Conservation (phyloP, 2,888 invertebrate genomes). For the Hylaea fasciaria region DNA sequence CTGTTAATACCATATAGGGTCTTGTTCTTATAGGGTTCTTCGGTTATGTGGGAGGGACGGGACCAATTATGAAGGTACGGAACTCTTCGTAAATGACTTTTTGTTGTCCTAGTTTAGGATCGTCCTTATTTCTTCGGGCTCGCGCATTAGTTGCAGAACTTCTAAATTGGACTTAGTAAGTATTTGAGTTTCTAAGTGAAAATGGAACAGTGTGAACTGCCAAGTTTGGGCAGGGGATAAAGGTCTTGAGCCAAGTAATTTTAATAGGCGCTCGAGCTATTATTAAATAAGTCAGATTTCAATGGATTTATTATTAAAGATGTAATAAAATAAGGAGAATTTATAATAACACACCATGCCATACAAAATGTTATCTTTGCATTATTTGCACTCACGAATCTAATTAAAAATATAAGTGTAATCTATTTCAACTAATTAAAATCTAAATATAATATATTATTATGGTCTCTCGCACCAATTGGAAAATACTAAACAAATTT, state of each 20-base stretch:
- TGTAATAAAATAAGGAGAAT: no score
- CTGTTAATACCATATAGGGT: neutral
- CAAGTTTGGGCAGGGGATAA: neutral
- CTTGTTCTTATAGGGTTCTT: conserved; percentile 1
- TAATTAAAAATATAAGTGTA: no score
- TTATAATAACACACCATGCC: no score
- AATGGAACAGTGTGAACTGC: neutral
- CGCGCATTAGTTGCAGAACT: conserved; percentile 14
- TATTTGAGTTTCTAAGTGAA: conserved; percentile 11
- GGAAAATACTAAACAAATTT: no score
- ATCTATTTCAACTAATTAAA: no score
- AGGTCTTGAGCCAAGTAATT: neutral
- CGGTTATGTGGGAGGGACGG: conserved; percentile 18
- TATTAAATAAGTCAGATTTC: neutral
- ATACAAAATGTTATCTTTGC: no score
- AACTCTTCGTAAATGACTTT: conserved; percentile 32
- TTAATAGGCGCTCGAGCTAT: no score
- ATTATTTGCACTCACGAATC: no score
- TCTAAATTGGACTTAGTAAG: conserved; percentile 15
- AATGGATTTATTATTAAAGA: no score
- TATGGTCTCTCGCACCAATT: no score
- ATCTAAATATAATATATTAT: no score
- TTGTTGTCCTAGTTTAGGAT: conserved; percentile 20
- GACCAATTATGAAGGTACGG: conserved; percentile 31
- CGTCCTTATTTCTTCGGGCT: conserved; percentile 15